Evolutionary conservation across 1,140 invertebrate genomes (phyloP), one percentile per base, ranked within the genome.

Genomic region (Papilio glaucus): DNA sequence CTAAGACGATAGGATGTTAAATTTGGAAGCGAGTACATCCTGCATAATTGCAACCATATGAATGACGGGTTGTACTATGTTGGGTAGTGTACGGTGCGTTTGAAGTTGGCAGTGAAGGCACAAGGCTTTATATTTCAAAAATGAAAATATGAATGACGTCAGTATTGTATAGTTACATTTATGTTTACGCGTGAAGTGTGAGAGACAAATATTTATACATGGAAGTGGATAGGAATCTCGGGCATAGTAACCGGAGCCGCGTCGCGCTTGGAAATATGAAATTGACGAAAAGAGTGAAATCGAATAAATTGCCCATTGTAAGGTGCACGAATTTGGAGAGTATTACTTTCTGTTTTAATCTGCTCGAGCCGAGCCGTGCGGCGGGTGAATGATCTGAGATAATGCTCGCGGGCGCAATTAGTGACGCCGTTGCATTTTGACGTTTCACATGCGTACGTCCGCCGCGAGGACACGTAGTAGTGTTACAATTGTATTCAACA

Each of bases 281-380:
- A 87, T 85, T 89, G 83, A 82, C 85, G 87, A 79, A 89, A 89
- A 87, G 78, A 90, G 89, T 90, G 89, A 91, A 90, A 91, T 90
- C 85, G 87, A 85, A 88, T 87, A 88, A 91, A 91, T 90, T 91
- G 88, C 78, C 86, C 85, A 91, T 91, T 90, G 89, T 90, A 81
- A 85, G 85, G 82, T 87, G 85, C 88, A 89, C 88, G 85, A 87
- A 87, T 90, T 89, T 83, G 80, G 85, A 76, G 81, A 82, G 81
- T 80, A 84, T 84, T 85, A 89, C 88, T 92, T 92, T 90, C 88
- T 90, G 85, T 86, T 87, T 86, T 86, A 85, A 87, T 89, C 85
- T 88, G 77, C 49, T 83, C 79, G 80, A 81, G 76, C 77, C 63
- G 72, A 73, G 74, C 71, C 76, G 39, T 38, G n/a, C 3, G 53